Evolutionary conservation across 2,797 vertebrate species (phyloP), one percentile per base, ranked within the genome.

Genomic region (Scomberomorus guttatus): DNA sequence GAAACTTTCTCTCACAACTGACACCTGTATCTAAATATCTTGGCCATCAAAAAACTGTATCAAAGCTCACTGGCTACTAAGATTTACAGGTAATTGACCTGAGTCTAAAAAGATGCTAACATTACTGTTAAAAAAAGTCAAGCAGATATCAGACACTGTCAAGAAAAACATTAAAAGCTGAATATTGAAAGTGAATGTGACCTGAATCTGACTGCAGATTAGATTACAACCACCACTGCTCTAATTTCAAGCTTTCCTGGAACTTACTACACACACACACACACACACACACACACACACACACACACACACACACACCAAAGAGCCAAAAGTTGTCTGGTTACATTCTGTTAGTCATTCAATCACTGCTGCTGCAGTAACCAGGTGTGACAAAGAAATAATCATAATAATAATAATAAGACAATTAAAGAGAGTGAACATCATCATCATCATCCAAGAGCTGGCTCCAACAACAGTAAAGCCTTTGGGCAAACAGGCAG

Each of bases 101-200:
- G 5, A 42, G 11, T 4, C 20, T 27, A 10, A 12, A 44, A 44
- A 48, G 7, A 7, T 48, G 18, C 3, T 17, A 1, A 1, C 34
- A 4, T n/a, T 22, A 42, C 2, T 29, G 15, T 18, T 15, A 12
- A 27, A 58, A 58, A 6, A 6, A 32, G 5, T 6, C 29, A 32
- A 32, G 5, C 56, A 6, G 11, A 17, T 3, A 18, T 39, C 27
- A 9, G 29, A 12, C 25, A 22, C 12, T 0, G 20, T 44, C 6
- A 25, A 56, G 25, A 13, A 34, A 1, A 63, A 17, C 12, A 42
- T 13, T 1, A 18, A 37, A 39, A 46, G 17, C 5, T 12, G 24
- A 57, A 71, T 17, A 29, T 10, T 60, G 5, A 32, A 69, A 32
- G 54, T 48, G 1, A 58, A 25, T 17, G 34, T 11, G 72, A 64